A percentile compares a stretch with the other conserved stretches of the same genome.
phyloP scores from a whole-genome alignment of 2,113 vertebrate genomes.

The Pluvianellus socialis region DNA sequence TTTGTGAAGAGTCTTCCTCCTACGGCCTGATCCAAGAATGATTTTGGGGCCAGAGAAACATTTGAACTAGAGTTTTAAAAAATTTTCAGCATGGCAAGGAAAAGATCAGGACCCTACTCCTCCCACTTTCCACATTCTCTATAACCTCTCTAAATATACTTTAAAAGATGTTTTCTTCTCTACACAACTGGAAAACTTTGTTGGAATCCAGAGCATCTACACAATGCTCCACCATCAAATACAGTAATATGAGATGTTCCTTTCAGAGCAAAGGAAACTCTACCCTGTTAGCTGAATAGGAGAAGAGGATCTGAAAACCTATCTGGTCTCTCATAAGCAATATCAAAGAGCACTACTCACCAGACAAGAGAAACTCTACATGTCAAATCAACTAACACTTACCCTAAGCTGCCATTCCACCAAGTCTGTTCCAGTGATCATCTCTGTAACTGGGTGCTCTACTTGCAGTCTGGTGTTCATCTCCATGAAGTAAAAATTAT shows the following conservation, averaged over 20 bases:
- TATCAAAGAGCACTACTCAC: background rate
- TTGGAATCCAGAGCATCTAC: background rate
- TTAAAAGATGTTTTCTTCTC: background rate
- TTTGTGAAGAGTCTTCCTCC: background rate
- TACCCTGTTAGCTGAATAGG: background rate
- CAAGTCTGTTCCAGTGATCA: slow-evolving; percentile 96
- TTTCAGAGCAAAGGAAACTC: background rate
- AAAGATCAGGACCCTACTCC: background rate
- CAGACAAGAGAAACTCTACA: background rate
- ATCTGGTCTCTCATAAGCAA: background rate
- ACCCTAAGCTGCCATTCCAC: slow-evolving; percentile 98
- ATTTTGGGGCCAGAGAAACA: background rate
- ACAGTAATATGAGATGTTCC: background rate
- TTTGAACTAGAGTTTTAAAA: background rate
- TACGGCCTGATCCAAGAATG: background rate
- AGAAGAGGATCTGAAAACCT: background rate
- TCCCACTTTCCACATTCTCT: background rate
- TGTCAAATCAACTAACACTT: background rate
- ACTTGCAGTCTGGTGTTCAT: slow-evolving; percentile 99
- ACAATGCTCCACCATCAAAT: background rate
- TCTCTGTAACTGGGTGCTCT: slow-evolving; percentile 95
- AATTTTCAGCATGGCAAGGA: background rate
- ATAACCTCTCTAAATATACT: background rate
- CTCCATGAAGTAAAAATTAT: slow-evolving; percentile 99
- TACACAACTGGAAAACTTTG: background rate